These are phyloP conservation scores for Zosterops lateralis DNA, from an alignment of 2,113 vertebrate species.

Conservation along the genomic window DNA sequence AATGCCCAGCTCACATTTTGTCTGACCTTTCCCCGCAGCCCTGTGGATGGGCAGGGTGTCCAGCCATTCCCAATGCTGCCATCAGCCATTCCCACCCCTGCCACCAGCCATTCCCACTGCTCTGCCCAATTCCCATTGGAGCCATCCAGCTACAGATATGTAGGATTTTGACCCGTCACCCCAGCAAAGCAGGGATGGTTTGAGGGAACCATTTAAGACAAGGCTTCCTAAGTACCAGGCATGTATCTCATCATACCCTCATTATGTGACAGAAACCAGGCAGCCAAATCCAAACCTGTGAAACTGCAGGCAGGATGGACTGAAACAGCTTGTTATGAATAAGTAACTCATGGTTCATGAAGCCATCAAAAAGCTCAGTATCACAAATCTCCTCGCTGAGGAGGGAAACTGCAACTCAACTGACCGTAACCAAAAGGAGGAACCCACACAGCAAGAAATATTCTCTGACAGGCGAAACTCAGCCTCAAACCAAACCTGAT, in stretches of 20 bases:
- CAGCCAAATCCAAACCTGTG: background rate
- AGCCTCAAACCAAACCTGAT: background rate
- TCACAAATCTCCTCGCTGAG: background rate
- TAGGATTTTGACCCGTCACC: background rate
- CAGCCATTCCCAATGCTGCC: background rate
- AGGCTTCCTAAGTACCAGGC: background rate
- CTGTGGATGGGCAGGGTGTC: rapidly evolving
- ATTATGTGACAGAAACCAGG: background rate
- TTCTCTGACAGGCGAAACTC: background rate
- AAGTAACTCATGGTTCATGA: background rate
- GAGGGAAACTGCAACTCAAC: constrained; percentile 10
- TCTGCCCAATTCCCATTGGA: rapidly evolving
- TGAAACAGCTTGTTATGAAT: background rate
- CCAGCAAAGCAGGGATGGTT: rapidly evolving
- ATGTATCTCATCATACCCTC: background rate
- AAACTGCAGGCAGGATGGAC: background rate
- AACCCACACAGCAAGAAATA: background rate
- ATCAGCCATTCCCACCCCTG: rapidly evolving
- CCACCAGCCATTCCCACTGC: background rate
- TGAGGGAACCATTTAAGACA: background rate
- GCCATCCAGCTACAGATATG: background rate
- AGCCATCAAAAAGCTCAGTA: background rate
- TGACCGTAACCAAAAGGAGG: background rate
- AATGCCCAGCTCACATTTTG: constrained; percentile 11
- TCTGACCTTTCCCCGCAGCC: background rate